Base-by-base conservation (phyloP, 2,797 vertebrate genomes). In the Scarus forsteni region DNA sequence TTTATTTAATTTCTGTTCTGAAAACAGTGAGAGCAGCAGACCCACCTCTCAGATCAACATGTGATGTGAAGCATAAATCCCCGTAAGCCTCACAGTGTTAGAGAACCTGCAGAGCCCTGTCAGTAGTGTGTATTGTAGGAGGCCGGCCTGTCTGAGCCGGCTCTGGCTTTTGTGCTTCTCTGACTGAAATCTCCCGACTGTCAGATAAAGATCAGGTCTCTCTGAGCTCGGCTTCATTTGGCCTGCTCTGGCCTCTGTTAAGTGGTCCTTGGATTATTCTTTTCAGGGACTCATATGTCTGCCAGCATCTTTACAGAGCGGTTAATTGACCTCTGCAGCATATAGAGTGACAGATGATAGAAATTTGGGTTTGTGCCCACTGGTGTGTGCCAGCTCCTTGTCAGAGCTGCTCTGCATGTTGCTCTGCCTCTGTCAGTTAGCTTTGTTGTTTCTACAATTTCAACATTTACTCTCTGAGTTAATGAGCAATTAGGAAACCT, bases 1-100 rank as follows among this genome's bases (percentile, higher is more conserved):
- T 90, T 87, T 89, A 72, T 92, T 90, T 85, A 74, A 60, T 61
- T 85, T 80, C 54, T 60, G 50, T n/a, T 89, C 73, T 73, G 39
- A 85, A 79, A 91, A 83, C 84, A 82, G 79, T 80, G 83, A 84
- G 86, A 73, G 83, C 45, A 76, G 38, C 46, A 1, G 55, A 64
- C 55, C 78, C 75, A 72, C 58, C 71, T 77, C 69, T 54, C 66
- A 67, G 56, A 79, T 80, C 84, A 87, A 80, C 84, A 84, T 62
- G 19, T 59, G 72, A 79, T 73, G 70, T 76, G 70, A 81, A 45
- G 50, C 34, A 73, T 74, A 68, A 71, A 76, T 73, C 75, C 52
- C 60, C 66, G 14, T 66, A 77, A 56, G 56, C 63, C 48, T 66
- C 49, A 72, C 43, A 19, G 8, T 50, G 52, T 70, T 55, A 34